Evolutionary conservation across 1,140 invertebrate genomes (phyloP).

Genomic region (Drosophila rhopaloa): DNA sequence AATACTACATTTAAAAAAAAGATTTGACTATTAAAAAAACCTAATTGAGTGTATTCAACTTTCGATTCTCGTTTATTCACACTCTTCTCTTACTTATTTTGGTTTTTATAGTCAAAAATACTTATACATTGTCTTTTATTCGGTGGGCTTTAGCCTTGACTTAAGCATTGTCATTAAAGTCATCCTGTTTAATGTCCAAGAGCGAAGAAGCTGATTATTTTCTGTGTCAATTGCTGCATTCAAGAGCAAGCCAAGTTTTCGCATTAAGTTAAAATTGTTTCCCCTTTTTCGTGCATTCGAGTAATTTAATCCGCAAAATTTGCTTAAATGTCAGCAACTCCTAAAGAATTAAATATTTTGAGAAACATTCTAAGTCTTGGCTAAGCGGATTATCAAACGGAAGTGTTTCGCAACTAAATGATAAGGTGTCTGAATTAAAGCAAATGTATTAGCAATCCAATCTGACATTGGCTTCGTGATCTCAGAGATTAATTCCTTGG

Average conservation of each 20-base stretch:
- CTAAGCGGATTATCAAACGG: constrained; percentile 70
- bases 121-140: constrained; percentile 31
- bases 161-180: constrained; percentile 57
- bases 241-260: constrained; percentile 41
- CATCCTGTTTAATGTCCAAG: constrained; percentile 50
- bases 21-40: not conserved
- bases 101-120: constrained; percentile 35
- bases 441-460: constrained; percentile 62
- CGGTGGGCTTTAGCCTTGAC: constrained; percentile 38
- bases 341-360: constrained; percentile 25
- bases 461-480: constrained; percentile 45
- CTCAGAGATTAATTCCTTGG: constrained; percentile 47
- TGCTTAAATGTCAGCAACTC: constrained; percentile 33
- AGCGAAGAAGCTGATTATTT: constrained; percentile 44
- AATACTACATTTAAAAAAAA: not conserved
- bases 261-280: constrained; percentile 32
- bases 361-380: constrained; percentile 23
- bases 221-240: constrained; percentile 60
- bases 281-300: constrained; percentile 20
- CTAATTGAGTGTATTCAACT: constrained; percentile 12
- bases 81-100: constrained; percentile 9
- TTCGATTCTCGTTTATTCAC: not conserved
- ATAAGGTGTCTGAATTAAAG: constrained; percentile 65
- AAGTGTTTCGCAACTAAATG: constrained; percentile 53
- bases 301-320: constrained; percentile 31